Conservation (phyloP, 2,888 invertebrate species). For the Scelioninae gen. 2 region DNA sequence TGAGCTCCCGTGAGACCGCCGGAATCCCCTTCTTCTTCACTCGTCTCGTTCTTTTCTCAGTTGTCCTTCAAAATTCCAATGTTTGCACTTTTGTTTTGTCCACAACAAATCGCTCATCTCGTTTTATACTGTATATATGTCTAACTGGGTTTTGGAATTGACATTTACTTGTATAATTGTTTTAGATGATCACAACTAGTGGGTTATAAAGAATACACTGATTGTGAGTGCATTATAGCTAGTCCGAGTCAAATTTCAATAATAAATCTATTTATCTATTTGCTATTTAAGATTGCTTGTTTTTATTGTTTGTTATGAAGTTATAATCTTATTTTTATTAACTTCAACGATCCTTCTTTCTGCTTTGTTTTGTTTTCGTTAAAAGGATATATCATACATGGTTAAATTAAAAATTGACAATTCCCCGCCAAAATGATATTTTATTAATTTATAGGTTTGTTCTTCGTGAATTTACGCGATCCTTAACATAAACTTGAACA, state of each 20-base stretch:
- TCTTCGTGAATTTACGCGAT: too few relatives aligned
- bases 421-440: too few relatives aligned
- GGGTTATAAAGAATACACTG: slow-evolving; percentile 43
- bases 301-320: too few relatives aligned
- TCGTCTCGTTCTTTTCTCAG: too few relatives aligned
- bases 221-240: slow-evolving; percentile 64
- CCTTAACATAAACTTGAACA: too few relatives aligned
- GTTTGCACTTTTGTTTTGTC: neutral
- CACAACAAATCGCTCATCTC: slow-evolving; percentile 1
- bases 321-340: too few relatives aligned
- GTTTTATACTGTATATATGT: slow-evolving; percentile 32
- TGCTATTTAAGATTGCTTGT: slow-evolving; percentile 50
- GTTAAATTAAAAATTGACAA: too few relatives aligned
- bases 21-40: slow-evolving; percentile 4
- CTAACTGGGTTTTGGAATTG: slow-evolving; percentile 18
- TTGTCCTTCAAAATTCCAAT: too few relatives aligned
- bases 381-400: too few relatives aligned
- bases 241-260: slow-evolving; percentile 63
- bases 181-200: slow-evolving; percentile 43
- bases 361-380: too few relatives aligned
- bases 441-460: too few relatives aligned
- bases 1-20: slow-evolving; percentile 24
- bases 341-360: too few relatives aligned
- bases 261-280: slow-evolving; percentile 70
- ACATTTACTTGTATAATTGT: slow-evolving; percentile 35